Evolutionary conservation across 35 echinoderm and acorn worm species (phyloP).

Genomic region (Holothuria glaberrima): DNA sequence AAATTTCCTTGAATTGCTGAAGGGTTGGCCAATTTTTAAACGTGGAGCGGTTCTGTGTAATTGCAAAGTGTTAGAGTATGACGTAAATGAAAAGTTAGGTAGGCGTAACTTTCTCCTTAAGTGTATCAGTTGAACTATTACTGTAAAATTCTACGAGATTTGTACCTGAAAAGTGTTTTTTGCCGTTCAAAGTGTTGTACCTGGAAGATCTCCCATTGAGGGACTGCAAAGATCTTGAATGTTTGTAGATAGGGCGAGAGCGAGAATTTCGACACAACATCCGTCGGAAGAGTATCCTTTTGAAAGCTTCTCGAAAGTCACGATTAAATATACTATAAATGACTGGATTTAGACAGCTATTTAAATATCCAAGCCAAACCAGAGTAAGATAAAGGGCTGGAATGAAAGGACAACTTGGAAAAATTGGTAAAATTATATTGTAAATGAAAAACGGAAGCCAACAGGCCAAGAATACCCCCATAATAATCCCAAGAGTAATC

Average conservation of each 20-base stretch:
- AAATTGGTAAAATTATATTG: constrained; percentile 88
- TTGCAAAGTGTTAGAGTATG: too few relatives aligned
- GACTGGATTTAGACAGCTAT: constrained; percentile 87
- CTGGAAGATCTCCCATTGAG: constrained; percentile 35
- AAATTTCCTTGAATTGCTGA: too few relatives aligned
- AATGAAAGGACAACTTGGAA: constrained; percentile 62
- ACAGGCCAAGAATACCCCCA: constrained; percentile 95
- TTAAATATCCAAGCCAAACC: constrained; percentile 95
- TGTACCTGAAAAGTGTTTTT: constrained; percentile 30
- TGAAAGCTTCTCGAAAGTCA: constrained; percentile 92
- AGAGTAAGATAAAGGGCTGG: constrained; percentile 63
- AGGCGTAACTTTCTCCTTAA: constrained; percentile 58
- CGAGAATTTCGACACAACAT: constrained; percentile 55
- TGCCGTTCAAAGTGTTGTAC: constrained; percentile 34
- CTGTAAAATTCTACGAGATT: constrained; percentile 58
- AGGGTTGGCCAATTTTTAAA: too few relatives aligned
- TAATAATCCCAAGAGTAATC: constrained; percentile 92
- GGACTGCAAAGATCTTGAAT: constrained; percentile 9
- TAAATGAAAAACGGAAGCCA: constrained; percentile 95
- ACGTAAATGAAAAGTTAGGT: constrained; percentile 10
- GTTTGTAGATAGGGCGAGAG: constrained; percentile 35
- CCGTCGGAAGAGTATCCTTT: constrained; percentile 70
- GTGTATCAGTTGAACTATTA: constrained; percentile 52
- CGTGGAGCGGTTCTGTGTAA: too few relatives aligned
- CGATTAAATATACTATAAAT: constrained; percentile 98